Percentiles rank a stretch among this genome's conserved stretches.
Evolutionary conservation across 2,797 vertebrate species (phyloP).

Genomic region (Podargus strigoides): DNA sequence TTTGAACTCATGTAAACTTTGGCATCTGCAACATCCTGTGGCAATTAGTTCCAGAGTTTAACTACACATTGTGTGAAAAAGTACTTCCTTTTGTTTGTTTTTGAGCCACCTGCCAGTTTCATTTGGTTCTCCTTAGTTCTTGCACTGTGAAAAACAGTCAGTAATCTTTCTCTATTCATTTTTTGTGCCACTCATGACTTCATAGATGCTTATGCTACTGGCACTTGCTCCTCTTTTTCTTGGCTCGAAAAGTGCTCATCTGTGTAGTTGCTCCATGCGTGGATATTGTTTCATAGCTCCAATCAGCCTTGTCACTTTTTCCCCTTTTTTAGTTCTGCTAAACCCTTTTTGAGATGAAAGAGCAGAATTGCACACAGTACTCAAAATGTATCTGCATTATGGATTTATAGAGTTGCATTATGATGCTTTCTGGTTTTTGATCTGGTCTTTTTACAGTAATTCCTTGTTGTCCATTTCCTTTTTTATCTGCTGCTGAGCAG

Average conservation of each 20-base stretch:
- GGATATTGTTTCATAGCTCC: not conserved
- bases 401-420: not conserved
- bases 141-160: constrained; percentile 11
- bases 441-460: not conserved
- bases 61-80: constrained; percentile 44
- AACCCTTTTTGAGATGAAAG: not conserved
- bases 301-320: not conserved
- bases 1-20: constrained; percentile 56
- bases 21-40: constrained; percentile 59
- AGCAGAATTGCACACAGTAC: not conserved
- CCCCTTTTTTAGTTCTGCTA: not conserved
- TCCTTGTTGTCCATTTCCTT: not conserved
- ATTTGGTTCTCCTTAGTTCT: constrained; percentile 28
- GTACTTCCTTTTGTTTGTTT: constrained; percentile 58
- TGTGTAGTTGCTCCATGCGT: not conserved
- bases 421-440: not conserved
- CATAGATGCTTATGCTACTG: not conserved
- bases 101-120: constrained; percentile 51
- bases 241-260: not conserved
- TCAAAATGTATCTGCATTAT: not conserved
- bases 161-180: constrained; percentile 3
- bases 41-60: constrained; percentile 62
- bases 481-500: not conserved
- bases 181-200: not conserved
- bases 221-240: not conserved